Percentiles rank a stretch among this genome's conserved stretches.
Conservation (phyloP, 1,140 invertebrate species). For the Dreissena polymorpha region DNA sequence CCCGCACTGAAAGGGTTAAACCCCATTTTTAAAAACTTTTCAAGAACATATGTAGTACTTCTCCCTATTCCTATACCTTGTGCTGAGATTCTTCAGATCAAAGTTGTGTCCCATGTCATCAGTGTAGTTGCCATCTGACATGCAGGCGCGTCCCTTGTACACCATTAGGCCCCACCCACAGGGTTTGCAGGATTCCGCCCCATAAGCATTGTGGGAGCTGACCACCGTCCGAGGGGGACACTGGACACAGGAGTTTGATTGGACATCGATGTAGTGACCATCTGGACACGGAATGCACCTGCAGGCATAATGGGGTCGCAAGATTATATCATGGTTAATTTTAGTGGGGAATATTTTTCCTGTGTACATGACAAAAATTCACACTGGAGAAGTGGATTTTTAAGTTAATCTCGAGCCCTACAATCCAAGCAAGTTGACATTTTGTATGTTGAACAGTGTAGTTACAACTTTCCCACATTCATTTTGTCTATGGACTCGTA, state of each 20-base stretch:
- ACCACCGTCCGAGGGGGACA: constrained; percentile 82
- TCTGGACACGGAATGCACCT: constrained; percentile 82
- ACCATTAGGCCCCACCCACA: constrained; percentile 80
- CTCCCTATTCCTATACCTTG: constrained; percentile 10
- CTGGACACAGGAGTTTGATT: constrained; percentile 69
- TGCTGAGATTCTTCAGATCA: constrained; percentile 77
- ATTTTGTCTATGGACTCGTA: too few relatives aligned
- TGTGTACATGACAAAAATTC: too few relatives aligned
- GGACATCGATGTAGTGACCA: constrained; percentile 80
- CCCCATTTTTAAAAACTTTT: too few relatives aligned
- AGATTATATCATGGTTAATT: too few relatives aligned
- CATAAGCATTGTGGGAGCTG: constrained; percentile 79
- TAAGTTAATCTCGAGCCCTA: too few relatives aligned
- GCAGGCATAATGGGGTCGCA: constrained; percentile 14
- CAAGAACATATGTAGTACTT: too few relatives aligned
- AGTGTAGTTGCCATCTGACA: constrained; percentile 71
- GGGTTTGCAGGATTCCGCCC: constrained; percentile 80
- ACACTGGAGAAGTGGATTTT: too few relatives aligned
- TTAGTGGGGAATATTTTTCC: too few relatives aligned
- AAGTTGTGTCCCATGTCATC: constrained; percentile 74
- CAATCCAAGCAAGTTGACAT: too few relatives aligned
- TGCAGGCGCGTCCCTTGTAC: constrained; percentile 66
- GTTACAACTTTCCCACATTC: too few relatives aligned
- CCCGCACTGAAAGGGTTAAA: too few relatives aligned
- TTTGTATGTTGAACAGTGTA: too few relatives aligned